Percentiles rank a stretch among this genome's conserved stretches.
Evolutionary conservation across 35 echinoderm and acorn worm species (phyloP).

Genomic region (Hemicentrotus pulcherrimus): DNA sequence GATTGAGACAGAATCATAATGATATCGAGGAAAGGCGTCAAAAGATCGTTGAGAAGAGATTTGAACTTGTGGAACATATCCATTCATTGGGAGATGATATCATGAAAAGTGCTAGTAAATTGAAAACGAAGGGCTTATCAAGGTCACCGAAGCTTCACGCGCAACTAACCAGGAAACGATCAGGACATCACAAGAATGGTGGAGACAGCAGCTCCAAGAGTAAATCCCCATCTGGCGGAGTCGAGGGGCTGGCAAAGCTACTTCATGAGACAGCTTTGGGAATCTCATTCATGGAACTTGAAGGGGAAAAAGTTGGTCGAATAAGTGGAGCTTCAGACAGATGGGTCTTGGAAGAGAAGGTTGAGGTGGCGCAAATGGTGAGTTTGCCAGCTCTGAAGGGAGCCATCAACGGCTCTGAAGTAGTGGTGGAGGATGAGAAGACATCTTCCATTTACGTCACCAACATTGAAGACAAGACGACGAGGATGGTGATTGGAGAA

Average conservation of each 20-base stretch:
- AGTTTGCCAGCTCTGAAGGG: neutral
- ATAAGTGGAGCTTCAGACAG: neutral
- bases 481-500: neutral
- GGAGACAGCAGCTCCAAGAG: neutral
- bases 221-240: neutral
- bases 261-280: neutral
- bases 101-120: neutral
- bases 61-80: neutral
- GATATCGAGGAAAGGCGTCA: neutral
- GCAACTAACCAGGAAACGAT: neutral
- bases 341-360: conserved; percentile 5
- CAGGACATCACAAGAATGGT: neutral
- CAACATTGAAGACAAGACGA: neutral
- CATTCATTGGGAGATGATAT: neutral
- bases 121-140: neutral
- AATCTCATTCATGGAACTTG: neutral
- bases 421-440: neutral
- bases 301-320: neutral
- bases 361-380: neutral
- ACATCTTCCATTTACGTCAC: conserved; percentile 5
- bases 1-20: neutral
- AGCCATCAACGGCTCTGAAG: neutral
- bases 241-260: neutral
- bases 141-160: neutral
- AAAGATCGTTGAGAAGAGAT: neutral